Conservation (phyloP, 2,797 vertebrate genomes). For the Helostoma temminkii region DNA sequence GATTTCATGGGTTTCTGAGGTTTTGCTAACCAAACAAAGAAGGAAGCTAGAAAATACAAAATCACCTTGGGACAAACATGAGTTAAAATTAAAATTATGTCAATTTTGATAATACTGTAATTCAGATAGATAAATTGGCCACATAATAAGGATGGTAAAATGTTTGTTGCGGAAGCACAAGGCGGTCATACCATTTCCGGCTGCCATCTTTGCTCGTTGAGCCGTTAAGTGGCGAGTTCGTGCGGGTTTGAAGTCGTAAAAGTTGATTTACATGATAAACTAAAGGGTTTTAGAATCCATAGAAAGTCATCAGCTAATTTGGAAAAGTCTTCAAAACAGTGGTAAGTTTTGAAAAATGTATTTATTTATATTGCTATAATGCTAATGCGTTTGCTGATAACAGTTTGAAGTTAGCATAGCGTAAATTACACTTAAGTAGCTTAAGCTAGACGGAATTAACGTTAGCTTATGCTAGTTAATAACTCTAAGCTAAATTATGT, state of each 20-base stretch:
- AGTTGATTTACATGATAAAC: not conserved
- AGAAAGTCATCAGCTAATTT: not conserved
- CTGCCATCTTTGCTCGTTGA: slow-evolving; percentile 12
- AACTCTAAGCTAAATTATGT: too few relatives aligned
- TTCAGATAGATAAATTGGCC: not conserved
- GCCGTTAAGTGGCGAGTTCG: rapidly evolving
- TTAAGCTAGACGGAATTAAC: too few relatives aligned
- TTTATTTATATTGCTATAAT: too few relatives aligned
- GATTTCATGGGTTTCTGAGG: not conserved
- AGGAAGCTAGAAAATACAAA: too few relatives aligned
- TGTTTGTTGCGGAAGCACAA: not conserved
- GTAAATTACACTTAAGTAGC: too few relatives aligned
- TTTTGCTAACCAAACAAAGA: not conserved
- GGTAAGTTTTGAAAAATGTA: not conserved
- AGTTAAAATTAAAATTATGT: too few relatives aligned
- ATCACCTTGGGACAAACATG: too few relatives aligned
- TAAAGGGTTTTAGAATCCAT: rapidly evolving
- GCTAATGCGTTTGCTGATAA: too few relatives aligned
- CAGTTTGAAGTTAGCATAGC: too few relatives aligned
- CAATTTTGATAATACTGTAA: too few relatives aligned
- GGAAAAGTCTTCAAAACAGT: not conserved
- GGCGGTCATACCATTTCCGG: not conserved
- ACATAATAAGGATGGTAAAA: too few relatives aligned
- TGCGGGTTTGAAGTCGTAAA: not conserved
- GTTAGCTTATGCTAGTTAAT: too few relatives aligned